Conservation (phyloP, 2,113 vertebrate species). For the Zosterops lateralis region DNA sequence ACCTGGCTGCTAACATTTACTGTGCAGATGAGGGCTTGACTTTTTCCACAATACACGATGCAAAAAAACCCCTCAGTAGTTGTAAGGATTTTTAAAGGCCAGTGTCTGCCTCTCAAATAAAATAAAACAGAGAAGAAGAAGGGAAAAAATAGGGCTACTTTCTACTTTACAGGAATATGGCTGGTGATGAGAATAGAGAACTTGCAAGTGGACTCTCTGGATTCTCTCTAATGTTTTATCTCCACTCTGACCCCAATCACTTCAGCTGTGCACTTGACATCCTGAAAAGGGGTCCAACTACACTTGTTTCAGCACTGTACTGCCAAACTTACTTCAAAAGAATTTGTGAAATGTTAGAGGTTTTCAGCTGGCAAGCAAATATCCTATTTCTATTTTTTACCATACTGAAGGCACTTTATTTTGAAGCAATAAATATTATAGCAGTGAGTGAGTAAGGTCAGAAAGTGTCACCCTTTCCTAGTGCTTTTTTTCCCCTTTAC, state of each 20-base stretch:
- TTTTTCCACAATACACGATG: not conserved
- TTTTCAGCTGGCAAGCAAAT: not conserved
- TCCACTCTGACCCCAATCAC: conserved; percentile 9
- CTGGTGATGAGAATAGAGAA: not conserved
- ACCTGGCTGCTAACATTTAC: conserved; percentile 30
- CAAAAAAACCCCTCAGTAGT: not conserved
- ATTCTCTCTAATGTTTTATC: not conserved
- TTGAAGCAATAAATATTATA: not conserved
- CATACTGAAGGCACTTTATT: not conserved
- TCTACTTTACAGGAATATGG: not conserved
- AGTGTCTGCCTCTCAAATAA: not conserved
- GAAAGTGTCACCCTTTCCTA: not conserved
- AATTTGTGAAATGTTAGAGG: not conserved
- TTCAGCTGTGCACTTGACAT: conserved; percentile 29
- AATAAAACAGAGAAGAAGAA: not conserved
- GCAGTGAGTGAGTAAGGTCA: not conserved
- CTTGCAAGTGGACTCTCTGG: not conserved
- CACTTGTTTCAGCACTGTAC: not conserved
- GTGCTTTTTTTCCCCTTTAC: too few species aligned
- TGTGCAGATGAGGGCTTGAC: conserved; percentile 12
- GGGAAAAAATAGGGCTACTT: not conserved
- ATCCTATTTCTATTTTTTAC: not conserved
- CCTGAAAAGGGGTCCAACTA: not conserved
- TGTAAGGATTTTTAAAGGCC: conserved; percentile 20
- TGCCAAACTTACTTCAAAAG: not conserved